These are phyloP conservation scores for Hystrix brachyura DNA, from an alignment of 2,113 vertebrate genomes.

Conservation along the genomic window DNA sequence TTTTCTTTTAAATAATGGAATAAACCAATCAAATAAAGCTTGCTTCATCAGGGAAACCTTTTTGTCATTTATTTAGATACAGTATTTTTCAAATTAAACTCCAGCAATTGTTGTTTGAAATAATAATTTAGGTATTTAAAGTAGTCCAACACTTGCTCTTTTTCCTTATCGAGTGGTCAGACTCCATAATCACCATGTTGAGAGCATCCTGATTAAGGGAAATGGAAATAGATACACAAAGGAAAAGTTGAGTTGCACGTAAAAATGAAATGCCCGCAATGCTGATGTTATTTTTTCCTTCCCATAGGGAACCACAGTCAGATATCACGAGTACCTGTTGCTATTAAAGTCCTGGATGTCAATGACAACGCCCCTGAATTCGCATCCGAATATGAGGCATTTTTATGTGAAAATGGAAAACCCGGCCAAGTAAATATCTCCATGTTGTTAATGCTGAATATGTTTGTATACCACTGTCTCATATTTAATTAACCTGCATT, in stretches of 20 bases:
- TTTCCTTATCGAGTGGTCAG: slow-evolving; percentile 64
- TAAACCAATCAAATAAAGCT: slow-evolving; percentile 86
- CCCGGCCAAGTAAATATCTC: slow-evolving; percentile 94
- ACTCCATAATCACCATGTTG: neutral
- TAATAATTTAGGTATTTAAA: slow-evolving; percentile 67
- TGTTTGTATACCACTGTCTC: slow-evolving; percentile 80
- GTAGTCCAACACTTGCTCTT: slow-evolving; percentile 57
- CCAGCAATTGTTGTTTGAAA: slow-evolving; percentile 79
- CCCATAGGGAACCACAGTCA: slow-evolving; percentile 97
- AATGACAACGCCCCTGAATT: slow-evolving; percentile 99
- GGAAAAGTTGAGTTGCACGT: slow-evolving; percentile 60
- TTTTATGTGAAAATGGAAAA: slow-evolving; percentile 98
- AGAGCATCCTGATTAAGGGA: slow-evolving; percentile 70
- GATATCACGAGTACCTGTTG: slow-evolving; percentile 96
- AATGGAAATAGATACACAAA: slow-evolving; percentile 27
- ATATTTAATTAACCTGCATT: slow-evolving; percentile 76
- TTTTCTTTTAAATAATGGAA: slow-evolving; percentile 74
- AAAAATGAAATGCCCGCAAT: slow-evolving; percentile 71
- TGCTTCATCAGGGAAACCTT: slow-evolving; percentile 82
- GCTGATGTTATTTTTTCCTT: slow-evolving; percentile 84
- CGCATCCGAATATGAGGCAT: slow-evolving; percentile 96
- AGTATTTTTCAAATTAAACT: slow-evolving; percentile 80
- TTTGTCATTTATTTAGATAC: slow-evolving; percentile 79
- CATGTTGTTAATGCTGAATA: slow-evolving; percentile 76
- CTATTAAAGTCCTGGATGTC: slow-evolving; percentile 98